Evolutionary conservation across 37 sponge, comb jelly and placozoan genomes (phyloP), one percentile per base, ranked within the genome.

Genomic region (Agelas oroides): DNA sequence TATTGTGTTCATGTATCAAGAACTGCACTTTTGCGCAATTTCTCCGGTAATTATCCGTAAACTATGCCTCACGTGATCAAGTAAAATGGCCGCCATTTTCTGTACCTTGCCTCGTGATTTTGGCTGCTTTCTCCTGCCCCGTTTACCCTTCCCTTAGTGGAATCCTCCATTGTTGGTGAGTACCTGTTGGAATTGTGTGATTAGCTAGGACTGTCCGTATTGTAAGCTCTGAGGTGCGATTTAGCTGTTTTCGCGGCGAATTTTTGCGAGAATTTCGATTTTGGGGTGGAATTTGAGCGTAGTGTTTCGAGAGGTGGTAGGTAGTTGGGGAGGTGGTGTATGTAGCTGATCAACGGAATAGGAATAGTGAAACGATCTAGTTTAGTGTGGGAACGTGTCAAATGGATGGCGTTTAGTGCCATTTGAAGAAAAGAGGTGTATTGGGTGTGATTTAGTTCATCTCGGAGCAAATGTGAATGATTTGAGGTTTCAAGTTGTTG

Each of bases 111-210:
- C 85, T 85, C 85, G 85, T 85, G 85, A 85, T 66, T 76, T 66
- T 54, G 87, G 80, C 69, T 23, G 86, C 59, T 76, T 69, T 85
- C 66, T 60, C 78, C 65, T 70, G 62, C 62, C 62, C 27, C 39
- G 63, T 85, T 33, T 46, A 34, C 34, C 77, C 5, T 57, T 58
- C 27, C 53, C 72, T 72, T 86, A 70, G 80, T 86, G 63, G 60
- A 77, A 64, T 81, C 81, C 88, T 87, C 88, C 88, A 87, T 87
- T 87, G 88, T 87, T 87, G 87, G 87, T 87, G 80, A 87, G 87
- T 87, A 59, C 62, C 34, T 60, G 86, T 68, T 69, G 25, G 69
- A 58, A 69, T 58, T 31, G 68, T 27, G 11, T 19, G 68, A 46
- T 46, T 46, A 46, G 46, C 46, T 46, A 46, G 46, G 8, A 46